Evolutionary conservation across 2,113 vertebrate genomes (phyloP).

Genomic region (Passer domesticus): DNA sequence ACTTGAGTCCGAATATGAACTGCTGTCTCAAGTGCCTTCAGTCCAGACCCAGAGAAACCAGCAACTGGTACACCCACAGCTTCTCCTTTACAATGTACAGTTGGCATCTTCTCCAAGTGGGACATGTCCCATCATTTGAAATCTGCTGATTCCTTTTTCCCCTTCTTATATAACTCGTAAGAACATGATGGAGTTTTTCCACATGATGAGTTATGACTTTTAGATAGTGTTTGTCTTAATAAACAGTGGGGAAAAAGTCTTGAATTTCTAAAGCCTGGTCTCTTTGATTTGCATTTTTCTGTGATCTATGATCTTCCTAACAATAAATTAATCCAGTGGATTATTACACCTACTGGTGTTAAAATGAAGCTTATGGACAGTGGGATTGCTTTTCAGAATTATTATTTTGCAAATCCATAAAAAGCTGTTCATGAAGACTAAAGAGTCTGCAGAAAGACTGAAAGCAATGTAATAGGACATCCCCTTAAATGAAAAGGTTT

Average conservation of each 20-base stretch:
- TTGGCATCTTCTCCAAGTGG: not conserved
- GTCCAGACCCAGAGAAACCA: no score
- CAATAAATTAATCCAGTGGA: not conserved
- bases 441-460: not conserved
- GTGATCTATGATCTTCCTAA: not conserved
- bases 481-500: not conserved
- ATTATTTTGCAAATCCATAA: not conserved
- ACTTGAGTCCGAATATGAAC: no score
- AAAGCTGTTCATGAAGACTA: not conserved
- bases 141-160: not conserved
- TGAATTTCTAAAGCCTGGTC: not conserved
- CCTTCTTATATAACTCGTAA: not conserved
- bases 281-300: not conserved
- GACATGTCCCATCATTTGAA: not conserved
- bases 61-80: no score
- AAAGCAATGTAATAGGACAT: not conserved
- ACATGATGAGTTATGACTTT: not conserved
- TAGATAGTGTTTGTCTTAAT: not conserved
- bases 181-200: not conserved
- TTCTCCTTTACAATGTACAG: not conserved
- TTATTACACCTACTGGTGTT: not conserved
- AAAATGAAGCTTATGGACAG: not conserved
- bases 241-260: not conserved
- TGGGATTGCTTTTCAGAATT: not conserved
- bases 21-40: no score